These are phyloP conservation scores for Odontomyia ornata DNA, from an alignment of 2,888 invertebrate genomes.

Conservation along the genomic window DNA sequence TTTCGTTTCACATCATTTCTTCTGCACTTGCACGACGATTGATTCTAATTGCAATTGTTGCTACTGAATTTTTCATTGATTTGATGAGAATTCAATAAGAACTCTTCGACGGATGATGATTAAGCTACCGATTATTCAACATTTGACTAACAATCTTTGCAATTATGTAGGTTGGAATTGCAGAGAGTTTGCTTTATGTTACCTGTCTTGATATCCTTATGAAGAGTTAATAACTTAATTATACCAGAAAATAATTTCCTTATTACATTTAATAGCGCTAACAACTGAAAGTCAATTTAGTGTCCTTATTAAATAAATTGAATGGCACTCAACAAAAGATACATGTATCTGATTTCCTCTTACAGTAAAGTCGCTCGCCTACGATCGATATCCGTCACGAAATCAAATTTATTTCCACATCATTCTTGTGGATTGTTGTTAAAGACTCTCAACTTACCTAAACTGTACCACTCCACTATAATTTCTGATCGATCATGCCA, in stretches of 20 bases:
- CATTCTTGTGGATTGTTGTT: neutral
- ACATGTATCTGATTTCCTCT: too few species aligned
- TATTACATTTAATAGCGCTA: too few species aligned
- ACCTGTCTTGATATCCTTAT: too few species aligned
- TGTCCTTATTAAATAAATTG: neutral
- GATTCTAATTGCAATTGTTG: conserved; percentile 28
- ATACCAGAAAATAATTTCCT: neutral
- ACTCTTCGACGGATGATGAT: neutral
- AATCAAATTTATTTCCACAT: conserved; percentile 34
- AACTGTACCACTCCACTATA: neutral
- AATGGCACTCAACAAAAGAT: too few species aligned
- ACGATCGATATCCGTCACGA: neutral
- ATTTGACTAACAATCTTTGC: neutral
- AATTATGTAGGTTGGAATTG: too few species aligned
- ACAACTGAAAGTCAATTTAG: neutral
- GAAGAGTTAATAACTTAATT: neutral
- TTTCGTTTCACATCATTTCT: conserved; percentile 42
- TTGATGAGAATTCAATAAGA: conserved; percentile 20
- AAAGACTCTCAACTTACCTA: neutral
- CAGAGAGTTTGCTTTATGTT: too few species aligned
- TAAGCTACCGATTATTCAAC: neutral
- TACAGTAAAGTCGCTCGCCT: neutral
- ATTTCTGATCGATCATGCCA: conserved; percentile 30
- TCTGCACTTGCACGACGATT: conserved; percentile 14
- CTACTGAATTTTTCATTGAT: conserved; percentile 39